These are phyloP conservation scores for Cebidichthys violaceus DNA, from an alignment of 2,113 vertebrate species.

Conservation along the genomic window DNA sequence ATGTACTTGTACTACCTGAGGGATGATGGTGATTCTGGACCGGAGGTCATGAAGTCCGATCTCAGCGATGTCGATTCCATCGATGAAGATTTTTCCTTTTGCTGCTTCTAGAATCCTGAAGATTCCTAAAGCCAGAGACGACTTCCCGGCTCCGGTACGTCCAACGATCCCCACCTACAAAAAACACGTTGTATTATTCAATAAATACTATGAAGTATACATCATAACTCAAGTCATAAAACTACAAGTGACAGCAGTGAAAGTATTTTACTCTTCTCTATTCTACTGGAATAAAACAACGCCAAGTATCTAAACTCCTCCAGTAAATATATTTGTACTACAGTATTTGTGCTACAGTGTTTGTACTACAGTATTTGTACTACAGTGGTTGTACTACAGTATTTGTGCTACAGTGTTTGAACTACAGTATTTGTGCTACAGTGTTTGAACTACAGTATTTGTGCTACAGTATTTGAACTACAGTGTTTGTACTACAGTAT, in stretches of 20 bases:
- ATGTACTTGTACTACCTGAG: slow-evolving; percentile 81
- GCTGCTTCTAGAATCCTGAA: slow-evolving; percentile 88
- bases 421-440: too few species aligned
- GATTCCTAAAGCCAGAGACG: slow-evolving; percentile 85
- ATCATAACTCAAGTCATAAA: not conserved
- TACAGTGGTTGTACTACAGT: too few species aligned
- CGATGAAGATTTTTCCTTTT: slow-evolving; percentile 85
- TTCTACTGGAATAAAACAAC: too few species aligned
- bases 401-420: too few species aligned
- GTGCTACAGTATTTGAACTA: too few species aligned
- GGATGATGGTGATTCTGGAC: slow-evolving; percentile 88
- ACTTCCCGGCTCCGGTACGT: slow-evolving; percentile 92
- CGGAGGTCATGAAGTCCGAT: slow-evolving; percentile 89
- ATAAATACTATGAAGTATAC: not conserved
- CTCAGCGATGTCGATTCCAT: slow-evolving; percentile 85
- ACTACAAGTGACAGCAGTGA: not conserved
- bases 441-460: too few species aligned
- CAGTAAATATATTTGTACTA: too few species aligned
- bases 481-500: too few species aligned
- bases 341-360: too few species aligned
- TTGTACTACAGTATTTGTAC: too few species aligned
- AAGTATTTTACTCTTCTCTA: too few species aligned
- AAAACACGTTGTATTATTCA: not conserved
- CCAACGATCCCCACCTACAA: slow-evolving; percentile 90
- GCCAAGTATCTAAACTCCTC: too few species aligned